phyloP scores from a whole-genome alignment of 2,888 invertebrate genomes.

The Tryphoninae sp. region DNA sequence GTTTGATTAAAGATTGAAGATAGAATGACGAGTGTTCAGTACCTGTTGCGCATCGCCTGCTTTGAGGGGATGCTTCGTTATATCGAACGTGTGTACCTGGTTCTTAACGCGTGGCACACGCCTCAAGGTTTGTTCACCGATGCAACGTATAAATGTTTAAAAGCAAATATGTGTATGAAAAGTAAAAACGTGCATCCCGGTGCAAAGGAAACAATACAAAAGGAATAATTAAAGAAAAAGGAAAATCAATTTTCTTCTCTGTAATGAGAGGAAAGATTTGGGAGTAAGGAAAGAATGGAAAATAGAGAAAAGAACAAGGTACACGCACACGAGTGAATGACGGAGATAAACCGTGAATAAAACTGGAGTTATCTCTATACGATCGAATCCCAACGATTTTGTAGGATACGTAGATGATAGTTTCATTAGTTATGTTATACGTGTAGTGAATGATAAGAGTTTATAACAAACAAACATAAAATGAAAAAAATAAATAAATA shows the following conservation, averaged over 20 bases:
- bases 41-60: slow-evolving; percentile 72
- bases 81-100: slow-evolving; percentile 48
- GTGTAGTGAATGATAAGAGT: slow-evolving; percentile 64
- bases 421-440: slow-evolving; percentile 58
- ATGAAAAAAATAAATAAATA: slow-evolving; percentile 14
- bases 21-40: slow-evolving; percentile 68
- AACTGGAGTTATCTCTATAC: slow-evolving; percentile 48
- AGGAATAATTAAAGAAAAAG: background rate
- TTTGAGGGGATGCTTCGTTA: slow-evolving; percentile 40
- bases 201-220: background rate
- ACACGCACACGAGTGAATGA: slow-evolving; percentile 48
- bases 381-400: slow-evolving; percentile 73
- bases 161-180: slow-evolving; percentile 20
- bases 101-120: slow-evolving; percentile 46
- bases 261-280: slow-evolving; percentile 16
- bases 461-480: background rate
- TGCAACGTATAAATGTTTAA: slow-evolving; percentile 44
- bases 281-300: background rate
- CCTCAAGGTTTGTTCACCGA: slow-evolving; percentile 30
- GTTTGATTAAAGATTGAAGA: slow-evolving; percentile 38
- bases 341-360: slow-evolving; percentile 23
- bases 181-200: slow-evolving; percentile 36
- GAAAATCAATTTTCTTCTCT: slow-evolving; percentile 18
- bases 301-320: background rate
- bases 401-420: slow-evolving; percentile 69